Evolutionary conservation across 2,797 vertebrate species (phyloP).

Genomic region (Petrocephalus sullivani): DNA sequence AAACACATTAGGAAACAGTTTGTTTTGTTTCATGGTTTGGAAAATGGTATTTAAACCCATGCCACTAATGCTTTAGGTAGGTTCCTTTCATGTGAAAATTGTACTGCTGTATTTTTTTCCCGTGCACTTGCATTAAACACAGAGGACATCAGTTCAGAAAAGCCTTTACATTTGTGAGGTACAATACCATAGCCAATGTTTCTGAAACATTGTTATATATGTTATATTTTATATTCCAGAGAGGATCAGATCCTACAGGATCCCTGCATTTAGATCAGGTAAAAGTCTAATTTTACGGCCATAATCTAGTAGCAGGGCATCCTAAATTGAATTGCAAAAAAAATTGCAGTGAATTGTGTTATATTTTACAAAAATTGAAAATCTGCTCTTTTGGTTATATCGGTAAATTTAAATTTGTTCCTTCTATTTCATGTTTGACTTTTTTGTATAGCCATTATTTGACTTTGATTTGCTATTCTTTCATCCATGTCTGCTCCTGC

Average conservation of each 20-base stretch:
- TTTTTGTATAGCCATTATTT: not conserved
- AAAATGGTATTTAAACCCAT: slow-evolving; percentile 53
- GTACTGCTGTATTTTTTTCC: slow-evolving; percentile 50
- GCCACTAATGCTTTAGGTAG: slow-evolving; percentile 65
- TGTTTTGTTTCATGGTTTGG: slow-evolving; percentile 66
- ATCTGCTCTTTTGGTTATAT: not conserved
- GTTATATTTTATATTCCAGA: slow-evolving; percentile 18
- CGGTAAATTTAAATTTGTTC: not conserved
- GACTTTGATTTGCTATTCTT: slow-evolving; percentile 1
- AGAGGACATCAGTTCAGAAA: slow-evolving; percentile 13
- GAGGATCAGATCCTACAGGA: not conserved
- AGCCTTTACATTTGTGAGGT: slow-evolving; percentile 45
- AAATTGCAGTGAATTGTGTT: not conserved
- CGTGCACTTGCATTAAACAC: slow-evolving; percentile 31
- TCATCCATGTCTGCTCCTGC: not conserved
- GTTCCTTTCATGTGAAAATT: slow-evolving; percentile 65
- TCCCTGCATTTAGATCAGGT: not conserved
- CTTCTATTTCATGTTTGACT: not conserved
- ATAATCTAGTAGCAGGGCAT: not conserved
- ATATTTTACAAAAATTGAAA: not conserved
- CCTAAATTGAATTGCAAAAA: not conserved
- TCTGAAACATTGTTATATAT: slow-evolving; percentile 40
- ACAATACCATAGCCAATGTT: slow-evolving; percentile 49
- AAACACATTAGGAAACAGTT: slow-evolving; percentile 59
- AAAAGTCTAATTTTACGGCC: not conserved